Conservation (phyloP, 2,888 invertebrate species). For the Exephanes ischioxanthus region DNA sequence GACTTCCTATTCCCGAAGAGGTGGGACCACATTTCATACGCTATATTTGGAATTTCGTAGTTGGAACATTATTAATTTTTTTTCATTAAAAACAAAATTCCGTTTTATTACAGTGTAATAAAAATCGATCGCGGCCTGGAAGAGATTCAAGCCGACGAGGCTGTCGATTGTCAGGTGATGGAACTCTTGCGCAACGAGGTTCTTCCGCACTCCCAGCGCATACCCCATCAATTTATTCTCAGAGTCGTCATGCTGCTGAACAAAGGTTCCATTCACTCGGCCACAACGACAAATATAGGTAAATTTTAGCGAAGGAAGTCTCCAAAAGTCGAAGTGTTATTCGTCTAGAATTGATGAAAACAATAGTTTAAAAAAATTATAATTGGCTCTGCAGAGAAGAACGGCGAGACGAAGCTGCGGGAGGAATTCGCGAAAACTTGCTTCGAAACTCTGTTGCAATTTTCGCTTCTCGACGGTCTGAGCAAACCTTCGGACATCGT, state of each 20-base stretch:
- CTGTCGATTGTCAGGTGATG: slow-evolving; percentile 93
- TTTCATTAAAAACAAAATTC: no score
- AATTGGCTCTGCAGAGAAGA: slow-evolving; percentile 75
- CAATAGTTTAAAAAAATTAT: background rate
- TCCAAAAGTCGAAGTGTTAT: background rate
- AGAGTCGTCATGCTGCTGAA: slow-evolving; percentile 94
- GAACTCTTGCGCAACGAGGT: slow-evolving; percentile 93
- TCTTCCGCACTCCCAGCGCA: slow-evolving; percentile 91
- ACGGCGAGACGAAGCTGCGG: slow-evolving; percentile 88
- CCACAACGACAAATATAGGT: slow-evolving; percentile 87
- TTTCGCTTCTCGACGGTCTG: slow-evolving; percentile 93
- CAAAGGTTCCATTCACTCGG: slow-evolving; percentile 94
- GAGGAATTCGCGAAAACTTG: slow-evolving; percentile 99
- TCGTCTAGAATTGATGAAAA: background rate
- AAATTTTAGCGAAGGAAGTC: background rate
- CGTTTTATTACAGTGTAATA: slow-evolving; percentile 81
- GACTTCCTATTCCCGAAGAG: slow-evolving; percentile 96
- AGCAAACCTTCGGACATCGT: slow-evolving; percentile 81
- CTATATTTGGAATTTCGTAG: background rate
- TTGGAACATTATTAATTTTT: no score
- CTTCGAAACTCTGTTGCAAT: slow-evolving; percentile 97
- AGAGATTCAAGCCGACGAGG: slow-evolving; percentile 89
- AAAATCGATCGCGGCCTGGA: slow-evolving; percentile 86
- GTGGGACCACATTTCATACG: slow-evolving; percentile 84
- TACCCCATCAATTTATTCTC: slow-evolving; percentile 93